Evolutionary conservation across 2,888 invertebrate species (phyloP), one percentile per base, ranked within the genome.

Genomic region (Hoplodrina ambigua): DNA sequence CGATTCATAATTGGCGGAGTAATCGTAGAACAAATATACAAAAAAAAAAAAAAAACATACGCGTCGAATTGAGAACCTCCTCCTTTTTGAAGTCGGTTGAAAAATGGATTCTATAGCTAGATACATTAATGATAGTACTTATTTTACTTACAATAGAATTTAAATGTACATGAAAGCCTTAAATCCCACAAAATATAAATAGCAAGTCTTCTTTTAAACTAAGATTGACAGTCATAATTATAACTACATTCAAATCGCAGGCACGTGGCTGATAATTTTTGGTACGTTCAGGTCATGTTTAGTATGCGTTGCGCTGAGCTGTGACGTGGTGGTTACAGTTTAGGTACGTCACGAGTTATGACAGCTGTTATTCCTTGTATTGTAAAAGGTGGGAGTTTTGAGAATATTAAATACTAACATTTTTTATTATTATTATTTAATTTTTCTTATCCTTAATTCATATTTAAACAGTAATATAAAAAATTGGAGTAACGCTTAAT

Each of bases 201-300:
- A 50, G 0, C 1, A 6, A n/a, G 7, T n/a, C 0, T 30, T n/a
- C 7, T 5, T 72, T 62, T 69, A 68, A 64, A 71, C 81, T 79
- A 70, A 81, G 80, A 75, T 60, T 53, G 44, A 52, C 60, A 30
- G 37, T 20, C 11, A 30, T 46, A n/a, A n/a, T n/a, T n/a, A 30
- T 63, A 59, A 49, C 44, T 44, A 37, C 1, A 17, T 64, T 57
- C 3, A 57, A 63, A 73, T 50, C 15, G 8, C 30, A 17, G 15
- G 54, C 19, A 50, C 19, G 17, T 68, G 19, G 52, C n/a, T 52
- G 49, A 55, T 17, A 61, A 33, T 72, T 72, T 77, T 59, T 50
- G 55, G 66, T 78, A 44, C 20, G 30, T 19, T 17, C 57, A 33
- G 5, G 15, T n/a, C 17, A 56, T 30, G 55, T 20, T 76, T 78